A percentile compares a stretch with the other conserved stretches of the same genome.
Evolutionary conservation across 2,113 vertebrate species (phyloP).

Genomic region (Oryzias curvinotus): DNA sequence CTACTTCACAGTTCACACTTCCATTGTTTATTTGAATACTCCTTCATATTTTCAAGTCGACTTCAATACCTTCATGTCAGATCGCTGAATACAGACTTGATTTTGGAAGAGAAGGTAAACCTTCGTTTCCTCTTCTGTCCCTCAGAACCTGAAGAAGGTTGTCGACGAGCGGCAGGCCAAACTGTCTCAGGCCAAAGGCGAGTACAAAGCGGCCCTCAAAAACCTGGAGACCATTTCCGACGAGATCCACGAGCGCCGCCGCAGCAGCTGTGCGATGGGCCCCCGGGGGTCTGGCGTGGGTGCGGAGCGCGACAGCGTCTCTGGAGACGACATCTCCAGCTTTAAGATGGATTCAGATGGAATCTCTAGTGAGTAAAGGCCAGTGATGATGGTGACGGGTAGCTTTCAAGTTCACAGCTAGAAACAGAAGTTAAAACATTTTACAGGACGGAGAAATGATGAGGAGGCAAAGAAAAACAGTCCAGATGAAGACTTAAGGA

Average conservation of each 20-base stretch:
- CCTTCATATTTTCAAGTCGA: no score
- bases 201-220: constrained; percentile 91
- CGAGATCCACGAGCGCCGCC: constrained; percentile 92
- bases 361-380: constrained; percentile 85
- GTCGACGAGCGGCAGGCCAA: constrained; percentile 94
- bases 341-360: constrained; percentile 84
- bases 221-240: constrained; percentile 97
- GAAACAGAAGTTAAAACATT: no score
- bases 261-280: constrained; percentile 84
- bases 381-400: not conserved
- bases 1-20: not conserved
- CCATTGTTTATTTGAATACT: not conserved
- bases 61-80: not conserved
- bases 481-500: no score
- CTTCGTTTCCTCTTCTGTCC: not conserved
- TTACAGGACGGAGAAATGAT: no score
- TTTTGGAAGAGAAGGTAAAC: not conserved
- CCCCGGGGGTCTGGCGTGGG: constrained; percentile 90
- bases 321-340: constrained; percentile 77
- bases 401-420: no score
- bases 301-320: constrained; percentile 79
- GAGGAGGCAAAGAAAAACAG: no score
- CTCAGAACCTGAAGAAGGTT: constrained; percentile 91
- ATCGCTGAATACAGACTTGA: no score
- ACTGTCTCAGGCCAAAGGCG: constrained; percentile 87